Conservation (phyloP, 2,113 vertebrate genomes). For the Gasterosteus aculeatus region DNA sequence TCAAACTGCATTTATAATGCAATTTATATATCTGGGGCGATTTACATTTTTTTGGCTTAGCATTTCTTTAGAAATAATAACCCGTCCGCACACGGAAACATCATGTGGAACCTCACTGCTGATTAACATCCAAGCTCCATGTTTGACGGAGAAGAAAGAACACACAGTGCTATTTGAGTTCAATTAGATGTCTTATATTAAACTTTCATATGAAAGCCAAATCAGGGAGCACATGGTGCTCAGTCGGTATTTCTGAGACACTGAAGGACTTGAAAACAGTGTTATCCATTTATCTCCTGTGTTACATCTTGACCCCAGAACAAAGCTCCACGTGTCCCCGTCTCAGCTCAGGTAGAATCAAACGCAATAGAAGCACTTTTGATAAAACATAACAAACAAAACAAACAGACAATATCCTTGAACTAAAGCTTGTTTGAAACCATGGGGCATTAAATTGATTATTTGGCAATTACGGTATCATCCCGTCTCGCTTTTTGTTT, state of each 20-base stretch:
- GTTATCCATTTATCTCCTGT: not conserved
- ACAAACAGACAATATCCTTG: not conserved
- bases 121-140: not conserved
- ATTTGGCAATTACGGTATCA: not conserved
- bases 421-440: not conserved
- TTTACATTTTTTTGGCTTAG: constrained; percentile 15
- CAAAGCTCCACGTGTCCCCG: not conserved
- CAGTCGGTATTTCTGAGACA: not conserved
- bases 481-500: not conserved
- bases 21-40: constrained; percentile 27
- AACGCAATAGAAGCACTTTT: not conserved
- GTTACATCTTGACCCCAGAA: not conserved
- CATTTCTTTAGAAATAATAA: constrained; percentile 9
- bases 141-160: not conserved
- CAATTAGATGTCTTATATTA: not conserved
- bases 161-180: not conserved
- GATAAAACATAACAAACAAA: not conserved
- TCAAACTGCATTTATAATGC: constrained; percentile 34
- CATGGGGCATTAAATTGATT: not conserved
- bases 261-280: not conserved
- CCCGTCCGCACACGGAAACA: constrained; percentile 5
- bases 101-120: not conserved
- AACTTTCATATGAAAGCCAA: not conserved
- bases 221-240: not conserved
- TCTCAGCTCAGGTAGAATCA: not conserved